Evolutionary conservation across 1,140 invertebrate genomes (phyloP), one percentile per base, ranked within the genome.

Genomic region (Piezodorus guildinii): DNA sequence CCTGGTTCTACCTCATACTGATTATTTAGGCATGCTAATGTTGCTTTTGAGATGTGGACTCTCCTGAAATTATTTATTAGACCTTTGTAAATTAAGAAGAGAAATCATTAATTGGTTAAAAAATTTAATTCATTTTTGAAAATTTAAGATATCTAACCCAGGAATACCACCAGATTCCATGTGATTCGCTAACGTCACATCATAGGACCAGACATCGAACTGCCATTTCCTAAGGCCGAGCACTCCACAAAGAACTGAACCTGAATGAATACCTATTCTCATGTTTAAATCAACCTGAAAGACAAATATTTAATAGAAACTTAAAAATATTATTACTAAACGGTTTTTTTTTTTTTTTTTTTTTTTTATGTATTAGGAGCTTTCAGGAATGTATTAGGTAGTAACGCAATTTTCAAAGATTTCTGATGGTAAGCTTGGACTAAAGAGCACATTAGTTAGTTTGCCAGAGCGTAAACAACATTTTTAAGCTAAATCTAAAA

Each of bases 181-280:
- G 72, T 94, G 91, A 77, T 98, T 98, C n/a, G 95, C 95, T 62
- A 98, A 77, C 9, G 91, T 96, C 69, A 98, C 95, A 76, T 98
- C 96, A 76, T 96, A 92, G 12, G 92, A 96, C 94, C 94, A 98
- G 5, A 98, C 91, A 75, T 98, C 95, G 76, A 98, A 98, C 75
- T 97, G 94, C 90, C 94, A 98, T 74, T 96, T 94, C 69, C 88
- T 79, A 27, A 94, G 83, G 1, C 95, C 94, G 15, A 96, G 80
- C 44, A 97, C 92, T 6, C 94, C 94, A 74, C 93, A 96, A 52
- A 96, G 80, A 34, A 96, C 94, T 0, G 88, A 90, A 0, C 94
- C 94, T 65, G 91, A 94, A 76, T 96, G 93, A 64, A 97, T 93
- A 44, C 94, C 94, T 71, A 96, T 95, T 65, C 93, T 79, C 94